Percentiles rank a stretch among this genome's conserved stretches.
Conservation (phyloP, 2,888 invertebrate species). For the Athrips mouffetella region DNA sequence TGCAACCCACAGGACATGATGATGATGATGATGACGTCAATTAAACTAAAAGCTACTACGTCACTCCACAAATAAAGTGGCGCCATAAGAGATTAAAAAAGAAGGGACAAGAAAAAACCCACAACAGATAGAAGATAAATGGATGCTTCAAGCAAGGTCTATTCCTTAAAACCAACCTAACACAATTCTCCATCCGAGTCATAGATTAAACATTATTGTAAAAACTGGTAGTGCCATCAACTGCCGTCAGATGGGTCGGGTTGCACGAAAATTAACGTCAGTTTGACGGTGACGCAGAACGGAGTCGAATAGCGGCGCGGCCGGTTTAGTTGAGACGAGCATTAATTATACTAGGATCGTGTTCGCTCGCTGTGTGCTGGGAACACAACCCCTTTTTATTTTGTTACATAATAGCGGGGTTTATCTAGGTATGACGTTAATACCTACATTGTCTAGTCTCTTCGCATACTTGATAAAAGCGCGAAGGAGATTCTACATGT, state of each 20-base stretch:
- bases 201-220: not conserved
- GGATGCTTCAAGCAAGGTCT: no score
- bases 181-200: not conserved
- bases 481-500: no score
- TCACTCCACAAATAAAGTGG: no score
- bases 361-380: conserved; percentile 29
- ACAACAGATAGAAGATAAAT: no score
- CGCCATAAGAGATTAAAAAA: no score
- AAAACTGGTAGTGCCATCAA: conserved; percentile 12
- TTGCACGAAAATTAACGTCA: conserved; percentile 67
- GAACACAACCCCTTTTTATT: conserved; percentile 14
- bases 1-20: no score
- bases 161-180: not conserved
- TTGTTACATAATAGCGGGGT: conserved; percentile 7
- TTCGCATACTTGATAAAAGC: no score
- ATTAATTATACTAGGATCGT: conserved; percentile 62
- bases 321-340: conserved; percentile 55
- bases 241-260: conserved; percentile 51
- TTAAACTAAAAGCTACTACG: no score
- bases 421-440: not conserved
- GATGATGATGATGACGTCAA: no score
- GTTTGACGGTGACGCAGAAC: conserved; percentile 40
- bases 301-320: conserved; percentile 45
- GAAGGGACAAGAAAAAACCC: no score
- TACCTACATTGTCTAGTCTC: no score